Percentiles rank a stretch among this genome's conserved stretches.
These are phyloP conservation scores for Metopolophium dirhodum DNA, from an alignment of 1,140 invertebrate species.

Conservation along the genomic window DNA sequence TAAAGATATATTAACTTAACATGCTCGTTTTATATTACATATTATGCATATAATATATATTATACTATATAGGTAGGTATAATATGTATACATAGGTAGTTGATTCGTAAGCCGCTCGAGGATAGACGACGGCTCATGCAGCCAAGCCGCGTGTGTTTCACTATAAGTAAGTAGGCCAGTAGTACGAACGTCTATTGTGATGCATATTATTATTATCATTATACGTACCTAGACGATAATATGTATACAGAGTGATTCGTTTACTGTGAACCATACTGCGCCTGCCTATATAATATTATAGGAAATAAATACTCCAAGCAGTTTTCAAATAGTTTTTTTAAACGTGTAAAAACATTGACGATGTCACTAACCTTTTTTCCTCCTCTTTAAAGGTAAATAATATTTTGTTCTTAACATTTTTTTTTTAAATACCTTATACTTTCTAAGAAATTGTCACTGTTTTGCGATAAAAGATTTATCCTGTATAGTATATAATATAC, in stretches of 20 bases:
- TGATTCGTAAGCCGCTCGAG: not conserved
- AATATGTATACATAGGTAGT: too few species aligned
- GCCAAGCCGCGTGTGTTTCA: not conserved
- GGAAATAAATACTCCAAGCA: not conserved
- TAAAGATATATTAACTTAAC: not conserved
- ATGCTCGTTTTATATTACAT: not conserved
- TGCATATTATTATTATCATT: not conserved
- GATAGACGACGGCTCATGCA: not conserved
- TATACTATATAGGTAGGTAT: too few species aligned
- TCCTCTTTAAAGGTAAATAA: too few species aligned
- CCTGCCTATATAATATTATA: not conserved
- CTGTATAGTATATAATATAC: not conserved
- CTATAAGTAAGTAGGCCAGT: not conserved
- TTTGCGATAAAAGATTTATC: not conserved
- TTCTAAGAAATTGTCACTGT: too few species aligned
- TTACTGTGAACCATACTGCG: not conserved
- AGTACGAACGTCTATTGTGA: not conserved
- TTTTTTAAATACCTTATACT: too few species aligned
- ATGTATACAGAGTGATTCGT: not conserved
- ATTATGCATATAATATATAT: too few species aligned
- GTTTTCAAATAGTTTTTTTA: not conserved
- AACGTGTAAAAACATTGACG: not conserved
- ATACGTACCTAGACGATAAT: not conserved
- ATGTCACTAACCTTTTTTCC: too few species aligned
- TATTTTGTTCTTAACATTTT: too few species aligned